Evolutionary conservation across 2,888 invertebrate genomes (phyloP), one percentile per base, ranked within the genome.

Genomic region (Clistopyga incitator): DNA sequence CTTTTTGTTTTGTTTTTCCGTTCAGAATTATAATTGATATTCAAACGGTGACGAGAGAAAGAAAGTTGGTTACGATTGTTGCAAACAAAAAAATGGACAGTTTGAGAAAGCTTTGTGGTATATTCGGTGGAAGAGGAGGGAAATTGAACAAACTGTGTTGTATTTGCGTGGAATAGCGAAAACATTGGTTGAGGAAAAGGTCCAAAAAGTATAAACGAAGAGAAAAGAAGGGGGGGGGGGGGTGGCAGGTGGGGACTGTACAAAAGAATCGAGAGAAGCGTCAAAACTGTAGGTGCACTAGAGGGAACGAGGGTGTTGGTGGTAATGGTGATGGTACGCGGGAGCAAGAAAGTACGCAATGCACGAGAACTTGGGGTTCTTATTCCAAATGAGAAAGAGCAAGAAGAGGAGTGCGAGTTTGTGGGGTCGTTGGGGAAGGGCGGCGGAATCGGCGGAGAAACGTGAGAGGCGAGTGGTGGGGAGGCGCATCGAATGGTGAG

Each of bases 381-480:
- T 74, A 68, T 67, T 77, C 18, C 45, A 47, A 79, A 23, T 59
- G 67, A 71, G 72, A 77, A 80, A 78, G 79, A 81, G 82, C 71
- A 85, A 81, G 81, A 59, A 71, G 72, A 42, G 61, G 81, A 64
- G 74, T 23, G 64, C 71, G 77, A 45, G 65, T 11, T 25, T 65
- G 70, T 25, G 56, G 56, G 65, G 29, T 50, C 18, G 81, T n/a
- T 56, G 81, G 77, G 65, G 38, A 72, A 50, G 77, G 74, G 61
- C 25, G 86, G 86, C 25, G 86, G 86, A 61, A 29, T 47, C 68
- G 68, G 23, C 29, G 67, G 68, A 70, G 77, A 71, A 84, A 81
- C 72, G 85, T 85, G 87, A 15, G 87, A 86, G 85, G 86, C 11
- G 87, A 8, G 4, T 64, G 42, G 75, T 70, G 76, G 81, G 81